These are phyloP conservation scores for Chrosomus eos DNA, from an alignment of 2,797 vertebrate species.

Conservation along the genomic window DNA sequence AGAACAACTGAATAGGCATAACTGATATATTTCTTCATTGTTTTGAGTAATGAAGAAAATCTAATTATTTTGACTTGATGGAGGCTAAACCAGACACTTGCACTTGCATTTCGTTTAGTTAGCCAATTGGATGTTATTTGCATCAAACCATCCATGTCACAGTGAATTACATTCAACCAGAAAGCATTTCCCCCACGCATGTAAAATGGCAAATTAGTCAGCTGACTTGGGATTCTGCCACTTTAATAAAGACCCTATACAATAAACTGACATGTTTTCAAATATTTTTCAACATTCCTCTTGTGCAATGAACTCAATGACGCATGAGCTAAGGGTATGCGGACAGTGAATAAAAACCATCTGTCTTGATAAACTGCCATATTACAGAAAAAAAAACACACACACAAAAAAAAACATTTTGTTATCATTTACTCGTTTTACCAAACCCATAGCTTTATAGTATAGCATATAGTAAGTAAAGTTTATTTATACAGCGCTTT, in stretches of 20 bases:
- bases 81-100: not conserved
- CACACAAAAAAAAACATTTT: not conserved
- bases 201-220: not conserved
- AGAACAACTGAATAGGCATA: not conserved
- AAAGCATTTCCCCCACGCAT: not conserved
- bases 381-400: not conserved
- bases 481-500: too few species aligned
- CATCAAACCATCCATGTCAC: not conserved
- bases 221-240: slow-evolving; percentile 7
- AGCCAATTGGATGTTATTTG: not conserved
- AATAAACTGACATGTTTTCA: not conserved
- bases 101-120: not conserved
- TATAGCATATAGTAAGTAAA: too few species aligned
- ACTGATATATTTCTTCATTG: not conserved
- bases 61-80: not conserved
- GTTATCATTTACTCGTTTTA: not conserved
- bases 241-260: not conserved
- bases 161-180: not conserved
- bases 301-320: not conserved
- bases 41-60: not conserved
- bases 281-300: slow-evolving; percentile 1
- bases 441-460: not conserved
- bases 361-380: slow-evolving; percentile 5
- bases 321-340: not conserved
- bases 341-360: not conserved